These are phyloP conservation scores for Enteromius thamalakanensis DNA, from an alignment of 2,797 vertebrate genomes.

Conservation along the genomic window DNA sequence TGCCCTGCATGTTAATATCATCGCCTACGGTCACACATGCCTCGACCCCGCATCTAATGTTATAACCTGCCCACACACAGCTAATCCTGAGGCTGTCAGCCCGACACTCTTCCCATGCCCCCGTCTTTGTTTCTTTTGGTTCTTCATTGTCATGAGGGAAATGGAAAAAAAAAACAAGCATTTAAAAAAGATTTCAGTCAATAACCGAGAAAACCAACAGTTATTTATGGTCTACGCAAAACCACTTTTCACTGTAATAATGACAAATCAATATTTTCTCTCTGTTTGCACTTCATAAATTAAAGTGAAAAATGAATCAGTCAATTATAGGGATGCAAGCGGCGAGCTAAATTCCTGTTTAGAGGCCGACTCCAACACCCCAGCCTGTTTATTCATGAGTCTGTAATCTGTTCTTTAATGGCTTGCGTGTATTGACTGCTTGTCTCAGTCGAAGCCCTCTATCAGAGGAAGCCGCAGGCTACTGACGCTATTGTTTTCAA, in stretches of 20 bases:
- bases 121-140: background rate
- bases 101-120: background rate
- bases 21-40: conserved; percentile 54
- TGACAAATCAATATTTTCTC: conserved; percentile 47
- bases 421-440: conserved; percentile 43
- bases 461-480: conserved; percentile 49
- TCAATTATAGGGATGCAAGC: conserved; percentile 9
- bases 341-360: background rate
- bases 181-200: conserved; percentile 29
- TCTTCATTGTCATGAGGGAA: conserved; percentile 19
- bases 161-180: conserved; percentile 21
- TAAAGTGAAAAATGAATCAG: conserved; percentile 43
- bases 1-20: conserved; percentile 66
- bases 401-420: conserved; percentile 53
- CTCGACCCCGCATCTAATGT: conserved; percentile 73
- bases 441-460: conserved; percentile 36
- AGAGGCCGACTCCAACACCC: conserved; percentile 36
- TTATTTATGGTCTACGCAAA: conserved; percentile 30
- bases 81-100: conserved; percentile 65
- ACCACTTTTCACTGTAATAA: conserved; percentile 39
- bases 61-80: conserved; percentile 64
- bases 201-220: background rate
- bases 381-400: conserved; percentile 45
- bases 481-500: conserved; percentile 40
- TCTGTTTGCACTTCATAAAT: conserved; percentile 34